Evolutionary conservation across 2,113 vertebrate genomes (phyloP), one percentile per base, ranked within the genome.

Genomic region (Perca flavescens): DNA sequence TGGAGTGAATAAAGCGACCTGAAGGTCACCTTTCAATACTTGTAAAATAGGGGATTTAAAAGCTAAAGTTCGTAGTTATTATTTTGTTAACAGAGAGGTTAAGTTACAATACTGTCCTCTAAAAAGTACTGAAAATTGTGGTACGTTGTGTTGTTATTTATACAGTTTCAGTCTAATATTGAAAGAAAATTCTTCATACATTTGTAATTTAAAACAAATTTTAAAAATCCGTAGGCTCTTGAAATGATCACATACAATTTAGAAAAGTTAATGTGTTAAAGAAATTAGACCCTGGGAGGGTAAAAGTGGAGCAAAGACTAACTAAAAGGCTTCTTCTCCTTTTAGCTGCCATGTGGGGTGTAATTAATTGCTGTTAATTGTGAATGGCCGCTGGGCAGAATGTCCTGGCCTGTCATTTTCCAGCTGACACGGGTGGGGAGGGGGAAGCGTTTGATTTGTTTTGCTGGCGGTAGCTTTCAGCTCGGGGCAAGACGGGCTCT

Each of bases 351-450:
- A 85, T 82, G 85, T 74, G 79, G n/a, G 47, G 43, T 86, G 85
- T 89, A 86, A 93, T 91, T 89, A 93, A 94, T 94, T 89, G 93
- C 88, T 92, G 79, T 91, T 95, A 94, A 95, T 94, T 94, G 93
- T 94, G 75, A 94, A 93, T 90, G 91, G 94, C 94, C 92, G 83
- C 74, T 91, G 94, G 94, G 94, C 90, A 93, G 54, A 91, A 89
- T 86, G 85, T 94, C 89, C 87, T 28, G 65, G 89, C 71, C 91
- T 93, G 92, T 94, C 90, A 92, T 92, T 90, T 94, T 89, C 80
- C 75, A 88, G 86, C 90, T 92, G 82, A 92, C 85, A 82, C 60
- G 12, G 43, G 79, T 8, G 76, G 75, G 57, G 58, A 8, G 47
- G 63, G 75, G 60, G 49, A n/a, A 25, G 85, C 64, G 62, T 92